Conservation (phyloP, 2,888 invertebrate genomes). For the Drosophila longiperda region DNA sequence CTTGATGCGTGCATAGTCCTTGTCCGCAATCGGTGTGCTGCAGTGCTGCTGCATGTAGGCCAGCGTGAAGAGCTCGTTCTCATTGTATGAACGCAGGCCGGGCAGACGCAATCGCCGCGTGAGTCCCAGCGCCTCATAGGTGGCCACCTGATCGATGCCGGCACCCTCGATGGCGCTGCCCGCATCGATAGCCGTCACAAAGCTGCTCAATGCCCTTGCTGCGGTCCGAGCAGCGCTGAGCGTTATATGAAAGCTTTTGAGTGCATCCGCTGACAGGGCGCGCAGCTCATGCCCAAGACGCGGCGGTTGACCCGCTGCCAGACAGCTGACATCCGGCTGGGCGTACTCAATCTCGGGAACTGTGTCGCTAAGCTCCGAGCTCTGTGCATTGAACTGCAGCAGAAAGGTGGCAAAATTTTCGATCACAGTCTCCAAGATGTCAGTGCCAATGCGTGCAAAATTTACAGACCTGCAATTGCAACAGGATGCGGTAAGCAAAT, state of each 20-base stretch:
- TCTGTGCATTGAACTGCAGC: constrained; percentile 82
- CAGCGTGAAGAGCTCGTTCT: constrained; percentile 83
- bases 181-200: constrained; percentile 80
- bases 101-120: constrained; percentile 80
- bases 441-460: constrained; percentile 84
- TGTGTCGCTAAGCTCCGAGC: constrained; percentile 54
- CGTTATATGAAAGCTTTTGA: constrained; percentile 81
- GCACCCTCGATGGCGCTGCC: constrained; percentile 81
- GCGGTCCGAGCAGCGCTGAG: constrained; percentile 82
- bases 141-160: constrained; percentile 77
- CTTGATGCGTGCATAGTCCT: constrained; percentile 83
- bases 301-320: constrained; percentile 67
- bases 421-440: constrained; percentile 83
- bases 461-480: constrained; percentile 74
- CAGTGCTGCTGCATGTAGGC: constrained; percentile 84
- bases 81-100: constrained; percentile 82
- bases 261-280: constrained; percentile 68
- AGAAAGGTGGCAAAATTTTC: constrained; percentile 79
- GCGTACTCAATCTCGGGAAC: constrained; percentile 68
- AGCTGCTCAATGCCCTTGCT: constrained; percentile 79
- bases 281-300: constrained; percentile 58
- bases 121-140: constrained; percentile 80
- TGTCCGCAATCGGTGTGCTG: constrained; percentile 83
- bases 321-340: constrained; percentile 73
- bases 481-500: background rate